phyloP scores from a whole-genome alignment of 2,113 vertebrate genomes.

The Pavo muticus region DNA sequence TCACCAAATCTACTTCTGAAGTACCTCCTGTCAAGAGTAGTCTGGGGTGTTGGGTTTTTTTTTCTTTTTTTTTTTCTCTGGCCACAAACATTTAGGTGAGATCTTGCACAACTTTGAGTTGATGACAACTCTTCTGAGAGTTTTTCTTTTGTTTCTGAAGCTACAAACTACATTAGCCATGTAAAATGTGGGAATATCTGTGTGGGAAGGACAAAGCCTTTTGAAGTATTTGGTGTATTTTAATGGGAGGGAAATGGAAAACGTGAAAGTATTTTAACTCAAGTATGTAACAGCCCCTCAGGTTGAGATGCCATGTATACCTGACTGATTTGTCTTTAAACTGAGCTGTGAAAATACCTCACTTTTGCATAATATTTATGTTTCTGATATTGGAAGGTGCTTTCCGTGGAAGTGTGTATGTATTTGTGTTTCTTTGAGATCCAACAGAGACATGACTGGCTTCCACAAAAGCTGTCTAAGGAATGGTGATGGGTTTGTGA shows the following conservation, averaged over 20 bases:
- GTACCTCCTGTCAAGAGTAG: not conserved
- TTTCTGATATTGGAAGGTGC: not conserved
- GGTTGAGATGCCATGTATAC: not conserved
- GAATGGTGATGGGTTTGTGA: not conserved
- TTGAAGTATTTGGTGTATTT: not conserved
- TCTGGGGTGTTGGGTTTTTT: not conserved
- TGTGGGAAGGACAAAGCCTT: not conserved
- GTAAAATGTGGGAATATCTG: not conserved
- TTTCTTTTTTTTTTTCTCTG: not conserved
- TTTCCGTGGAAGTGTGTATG: not conserved
- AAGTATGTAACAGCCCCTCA: not conserved
- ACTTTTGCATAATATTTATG: not conserved
- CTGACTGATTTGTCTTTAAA: not conserved
- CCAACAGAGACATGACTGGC: not conserved
- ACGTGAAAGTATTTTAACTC: not conserved
- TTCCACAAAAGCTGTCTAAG: not conserved
- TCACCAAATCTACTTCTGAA: not conserved
- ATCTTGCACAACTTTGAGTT: not conserved
- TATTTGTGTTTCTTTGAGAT: not conserved
- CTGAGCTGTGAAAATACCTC: not conserved
- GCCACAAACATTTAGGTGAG: not conserved
- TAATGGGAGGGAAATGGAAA: not conserved
- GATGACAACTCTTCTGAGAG: not conserved
- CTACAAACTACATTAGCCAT: not conserved
- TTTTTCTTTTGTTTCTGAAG: not conserved